Percentiles rank a stretch among this genome's conserved stretches.
phyloP scores from a whole-genome alignment of 2,113 vertebrate species.

The Scortum barcoo region DNA sequence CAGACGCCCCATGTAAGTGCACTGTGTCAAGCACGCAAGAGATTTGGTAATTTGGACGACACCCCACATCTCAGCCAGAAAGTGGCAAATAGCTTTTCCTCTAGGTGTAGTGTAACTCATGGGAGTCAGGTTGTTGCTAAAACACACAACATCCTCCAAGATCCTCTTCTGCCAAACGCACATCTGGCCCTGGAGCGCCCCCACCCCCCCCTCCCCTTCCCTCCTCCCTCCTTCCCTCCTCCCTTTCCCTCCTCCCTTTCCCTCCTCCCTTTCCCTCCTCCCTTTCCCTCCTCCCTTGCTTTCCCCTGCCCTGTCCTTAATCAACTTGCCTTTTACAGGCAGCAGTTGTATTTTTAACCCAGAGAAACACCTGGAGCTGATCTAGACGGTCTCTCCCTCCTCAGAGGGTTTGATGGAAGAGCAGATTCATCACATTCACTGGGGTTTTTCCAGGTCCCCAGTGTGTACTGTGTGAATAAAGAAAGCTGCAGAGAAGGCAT shows the following conservation, averaged over 20 bases:
- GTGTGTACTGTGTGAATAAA: conserved; percentile 29
- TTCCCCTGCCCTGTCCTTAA: conserved; percentile 40
- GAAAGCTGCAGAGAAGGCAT: conserved; percentile 53
- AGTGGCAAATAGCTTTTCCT: background rate
- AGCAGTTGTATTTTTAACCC: conserved; percentile 76
- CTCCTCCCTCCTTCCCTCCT: conserved; percentile 31
- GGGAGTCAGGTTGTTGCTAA: conserved; percentile 34
- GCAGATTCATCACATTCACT: conserved; percentile 70
- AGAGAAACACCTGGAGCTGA: conserved; percentile 77
- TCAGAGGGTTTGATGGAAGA: conserved; percentile 46
- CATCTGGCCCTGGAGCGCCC: conserved; percentile 29
- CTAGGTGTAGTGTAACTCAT: background rate
- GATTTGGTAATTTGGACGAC: background rate
- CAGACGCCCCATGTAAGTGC: background rate
- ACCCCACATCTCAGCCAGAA: background rate
- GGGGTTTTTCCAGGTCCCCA: conserved; percentile 54
- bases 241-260: too few relatives aligned
- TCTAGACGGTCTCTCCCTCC: conserved; percentile 46
- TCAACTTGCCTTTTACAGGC: conserved; percentile 70
- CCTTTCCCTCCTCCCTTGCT: conserved; percentile 8
- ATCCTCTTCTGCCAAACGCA: conserved; percentile 16
- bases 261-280: too few relatives aligned
- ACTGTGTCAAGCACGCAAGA: background rate
- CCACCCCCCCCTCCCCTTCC: conserved; percentile 7
- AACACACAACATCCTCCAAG: conserved; percentile 46